A percentile compares a stretch with the other conserved stretches of the same genome.
Evolutionary conservation across 2,888 invertebrate species (phyloP).

Genomic region (Netelia inedita): DNA sequence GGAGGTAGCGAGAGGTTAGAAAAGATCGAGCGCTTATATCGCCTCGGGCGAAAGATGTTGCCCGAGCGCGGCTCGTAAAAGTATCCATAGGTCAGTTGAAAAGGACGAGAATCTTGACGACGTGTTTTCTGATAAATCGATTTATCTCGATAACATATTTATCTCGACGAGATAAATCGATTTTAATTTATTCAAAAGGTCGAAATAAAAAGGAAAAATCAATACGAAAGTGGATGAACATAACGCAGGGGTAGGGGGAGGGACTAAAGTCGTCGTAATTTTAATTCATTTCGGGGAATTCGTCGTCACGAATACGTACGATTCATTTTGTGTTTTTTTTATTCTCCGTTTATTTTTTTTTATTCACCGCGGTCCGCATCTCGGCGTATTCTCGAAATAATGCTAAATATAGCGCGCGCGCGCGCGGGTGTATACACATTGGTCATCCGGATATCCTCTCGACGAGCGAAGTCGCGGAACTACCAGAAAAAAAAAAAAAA

Average conservation of each 20-base stretch:
- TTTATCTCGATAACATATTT: no score
- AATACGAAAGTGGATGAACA: not conserved
- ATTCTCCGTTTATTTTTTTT: not conserved
- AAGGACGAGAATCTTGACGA: not conserved
- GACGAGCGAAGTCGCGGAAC: conserved; percentile 2
- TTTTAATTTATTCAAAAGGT: not conserved
- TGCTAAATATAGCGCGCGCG: conserved; percentile 29
- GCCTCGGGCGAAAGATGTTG: conserved; percentile 42
- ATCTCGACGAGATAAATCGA: no score
- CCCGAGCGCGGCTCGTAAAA: conserved; percentile 30
- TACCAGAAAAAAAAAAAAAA: conserved; percentile 2
- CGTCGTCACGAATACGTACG: not conserved
- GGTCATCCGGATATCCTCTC: conserved; percentile 55
- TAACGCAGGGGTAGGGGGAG: no score
- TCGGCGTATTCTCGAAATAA: conserved; percentile 26
- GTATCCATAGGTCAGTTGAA: not conserved
- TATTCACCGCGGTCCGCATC: conserved; percentile 22
- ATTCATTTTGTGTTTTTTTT: not conserved
- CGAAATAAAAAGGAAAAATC: conserved; percentile 6
- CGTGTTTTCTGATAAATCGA: no score
- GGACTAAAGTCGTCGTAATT: no score
- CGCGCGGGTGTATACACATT: conserved; percentile 16
- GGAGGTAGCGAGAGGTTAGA: conserved; percentile 26
- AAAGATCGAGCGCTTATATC: conserved; percentile 43
- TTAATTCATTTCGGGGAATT: not conserved